Conservation (phyloP, 2,888 invertebrate genomes). For the Monoplex corrugatus region DNA sequence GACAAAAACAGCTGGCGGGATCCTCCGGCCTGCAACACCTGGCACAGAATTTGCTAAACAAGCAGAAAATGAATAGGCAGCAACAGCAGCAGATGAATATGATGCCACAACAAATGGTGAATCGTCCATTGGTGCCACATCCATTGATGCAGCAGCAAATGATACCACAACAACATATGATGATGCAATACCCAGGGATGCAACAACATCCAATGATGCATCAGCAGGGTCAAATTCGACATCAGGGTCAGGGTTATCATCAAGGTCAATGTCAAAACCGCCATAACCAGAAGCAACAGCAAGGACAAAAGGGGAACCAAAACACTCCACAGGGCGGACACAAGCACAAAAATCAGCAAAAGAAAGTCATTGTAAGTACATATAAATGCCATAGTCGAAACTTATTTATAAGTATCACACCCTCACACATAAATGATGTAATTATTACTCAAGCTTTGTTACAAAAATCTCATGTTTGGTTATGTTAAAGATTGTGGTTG, state of each 20-base stretch:
- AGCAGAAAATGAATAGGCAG: not conserved
- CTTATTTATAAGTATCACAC: not conserved
- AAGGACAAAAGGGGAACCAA: not conserved
- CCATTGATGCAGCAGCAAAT: not conserved
- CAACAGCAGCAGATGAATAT: no score
- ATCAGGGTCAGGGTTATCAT: not conserved
- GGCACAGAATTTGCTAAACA: not conserved
- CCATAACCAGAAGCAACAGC: not conserved
- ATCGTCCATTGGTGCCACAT: not conserved
- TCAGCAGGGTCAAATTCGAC: not conserved
- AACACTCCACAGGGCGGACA: not conserved
- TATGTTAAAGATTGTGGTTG: not conserved
- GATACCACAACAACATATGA: not conserved
- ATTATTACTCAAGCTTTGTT: not conserved
- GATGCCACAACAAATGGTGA: not conserved
- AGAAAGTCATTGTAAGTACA: conserved; percentile 16
- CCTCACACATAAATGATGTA: not conserved
- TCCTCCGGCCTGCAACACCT: not conserved
- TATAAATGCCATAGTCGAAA: not conserved
- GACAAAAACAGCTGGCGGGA: no score
- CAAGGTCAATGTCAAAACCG: not conserved
- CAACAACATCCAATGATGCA: not conserved
- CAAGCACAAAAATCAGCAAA: not conserved
- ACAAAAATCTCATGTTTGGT: not conserved
- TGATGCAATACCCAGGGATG: not conserved